phyloP scores from a whole-genome alignment of 1,140 invertebrate genomes.

The Asbolus verrucosus region DNA sequence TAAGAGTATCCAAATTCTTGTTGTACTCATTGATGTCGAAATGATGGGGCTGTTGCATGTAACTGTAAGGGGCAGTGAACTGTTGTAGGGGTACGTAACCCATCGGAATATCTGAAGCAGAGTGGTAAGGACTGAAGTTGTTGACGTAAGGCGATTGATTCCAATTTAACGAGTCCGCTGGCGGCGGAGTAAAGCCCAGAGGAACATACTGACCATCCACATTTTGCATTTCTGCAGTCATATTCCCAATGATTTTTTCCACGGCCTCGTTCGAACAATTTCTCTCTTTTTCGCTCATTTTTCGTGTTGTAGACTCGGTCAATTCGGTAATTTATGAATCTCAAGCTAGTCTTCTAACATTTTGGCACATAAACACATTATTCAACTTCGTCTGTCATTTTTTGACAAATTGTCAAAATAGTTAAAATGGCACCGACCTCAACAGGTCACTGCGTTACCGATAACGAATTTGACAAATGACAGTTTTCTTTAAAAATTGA shows the following conservation, averaged over 20 bases:
- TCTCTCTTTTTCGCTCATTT: constrained; percentile 61
- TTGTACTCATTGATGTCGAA: constrained; percentile 28
- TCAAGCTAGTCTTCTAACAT: constrained; percentile 44
- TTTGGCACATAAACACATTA: constrained; percentile 55
- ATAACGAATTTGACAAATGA: constrained; percentile 1
- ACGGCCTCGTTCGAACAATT: constrained; percentile 64
- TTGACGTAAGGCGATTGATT: constrained; percentile 58
- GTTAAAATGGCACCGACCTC: not conserved
- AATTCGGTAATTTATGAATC: constrained; percentile 2
- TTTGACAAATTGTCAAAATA: constrained; percentile 42
- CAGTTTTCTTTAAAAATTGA: too few relatives aligned
- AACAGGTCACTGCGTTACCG: not conserved
- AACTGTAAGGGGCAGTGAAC: constrained; percentile 51
- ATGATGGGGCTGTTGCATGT: constrained; percentile 52
- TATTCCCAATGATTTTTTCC: constrained; percentile 74
- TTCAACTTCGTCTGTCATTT: constrained; percentile 42
- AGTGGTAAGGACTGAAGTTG: constrained; percentile 53
- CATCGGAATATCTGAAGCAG: constrained; percentile 42
- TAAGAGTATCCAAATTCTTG: constrained; percentile 17
- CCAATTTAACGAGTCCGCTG: constrained; percentile 60
- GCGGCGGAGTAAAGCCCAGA: constrained; percentile 67
- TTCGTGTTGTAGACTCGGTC: not conserved
- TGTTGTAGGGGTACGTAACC: constrained; percentile 52
- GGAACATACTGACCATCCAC: constrained; percentile 71
- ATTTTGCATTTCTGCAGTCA: constrained; percentile 72